Conservation (phyloP, 2,797 vertebrate species). For the Morelia viridis region DNA sequence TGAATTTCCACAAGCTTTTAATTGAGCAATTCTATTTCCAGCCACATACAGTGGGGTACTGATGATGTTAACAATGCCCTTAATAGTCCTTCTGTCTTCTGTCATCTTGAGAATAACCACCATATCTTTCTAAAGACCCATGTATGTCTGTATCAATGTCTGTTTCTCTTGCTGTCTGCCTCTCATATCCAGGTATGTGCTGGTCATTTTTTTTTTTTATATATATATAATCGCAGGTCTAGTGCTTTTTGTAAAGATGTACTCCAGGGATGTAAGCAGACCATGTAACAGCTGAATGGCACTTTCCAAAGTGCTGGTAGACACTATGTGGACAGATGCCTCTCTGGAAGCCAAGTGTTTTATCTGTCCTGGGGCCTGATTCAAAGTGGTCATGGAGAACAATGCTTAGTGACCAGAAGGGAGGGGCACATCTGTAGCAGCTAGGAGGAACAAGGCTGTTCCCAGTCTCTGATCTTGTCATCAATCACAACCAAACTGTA, state of each 20-base stretch:
- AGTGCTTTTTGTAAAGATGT: neutral
- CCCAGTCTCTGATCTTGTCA: neutral
- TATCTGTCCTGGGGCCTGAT: neutral
- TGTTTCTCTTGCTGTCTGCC: neutral
- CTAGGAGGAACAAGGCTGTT: neutral
- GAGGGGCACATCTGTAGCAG: neutral
- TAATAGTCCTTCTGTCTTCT: neutral
- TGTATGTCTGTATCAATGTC: neutral
- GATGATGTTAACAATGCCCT: neutral
- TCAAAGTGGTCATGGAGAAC: neutral
- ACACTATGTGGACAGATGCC: neutral
- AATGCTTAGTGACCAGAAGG: neutral
- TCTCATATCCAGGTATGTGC: neutral
- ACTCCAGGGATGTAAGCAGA: neutral
- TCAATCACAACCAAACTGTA: neutral
- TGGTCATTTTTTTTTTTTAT: neutral
- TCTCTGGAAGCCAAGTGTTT: neutral
- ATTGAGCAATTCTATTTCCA: neutral
- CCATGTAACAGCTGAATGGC: neutral
- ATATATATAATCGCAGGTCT: neutral
- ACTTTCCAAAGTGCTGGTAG: neutral
- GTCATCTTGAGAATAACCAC: neutral
- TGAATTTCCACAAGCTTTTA: neutral
- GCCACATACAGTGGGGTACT: neutral
- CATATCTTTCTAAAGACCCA: neutral